A percentile compares a stretch with the other conserved stretches of the same genome.
Conservation (phyloP, 2,797 vertebrate genomes). For the Xenops minutus region DNA sequence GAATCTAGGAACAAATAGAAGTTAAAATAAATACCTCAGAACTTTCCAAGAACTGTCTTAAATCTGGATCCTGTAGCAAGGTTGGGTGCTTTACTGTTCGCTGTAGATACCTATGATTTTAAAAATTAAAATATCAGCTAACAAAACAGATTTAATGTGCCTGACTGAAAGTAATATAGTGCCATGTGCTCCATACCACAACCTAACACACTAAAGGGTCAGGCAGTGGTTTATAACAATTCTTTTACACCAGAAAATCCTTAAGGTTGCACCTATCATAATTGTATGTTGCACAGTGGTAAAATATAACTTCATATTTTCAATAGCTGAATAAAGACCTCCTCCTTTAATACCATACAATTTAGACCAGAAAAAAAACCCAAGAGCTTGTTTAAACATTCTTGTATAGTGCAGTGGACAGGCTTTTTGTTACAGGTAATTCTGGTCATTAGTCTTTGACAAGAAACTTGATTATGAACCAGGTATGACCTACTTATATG, state of each 20-base stretch:
- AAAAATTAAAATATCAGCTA: conserved; percentile 42
- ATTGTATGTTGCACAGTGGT: neutral
- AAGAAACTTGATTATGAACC: neutral
- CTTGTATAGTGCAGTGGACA: neutral
- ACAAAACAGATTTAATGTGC: neutral
- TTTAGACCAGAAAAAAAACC: neutral
- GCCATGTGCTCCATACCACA: neutral
- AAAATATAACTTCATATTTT: neutral
- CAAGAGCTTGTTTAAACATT: neutral
- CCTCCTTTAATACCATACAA: neutral
- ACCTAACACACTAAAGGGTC: neutral
- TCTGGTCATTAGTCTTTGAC: neutral
- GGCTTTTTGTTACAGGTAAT: neutral
- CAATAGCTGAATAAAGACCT: neutral
- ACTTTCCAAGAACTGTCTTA: conserved; percentile 94
- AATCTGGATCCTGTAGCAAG: conserved; percentile 92
- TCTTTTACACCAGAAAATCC: neutral
- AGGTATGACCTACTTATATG: neutral
- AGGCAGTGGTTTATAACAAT: neutral
- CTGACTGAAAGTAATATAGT: neutral
- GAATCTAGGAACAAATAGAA: neutral
- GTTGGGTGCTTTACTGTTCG: conserved; percentile 93
- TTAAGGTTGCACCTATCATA: neutral
- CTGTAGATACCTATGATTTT: conserved; percentile 87
- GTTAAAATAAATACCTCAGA: conserved; percentile 83